These are phyloP conservation scores for Fundulus diaphanus DNA, from an alignment of 2,797 vertebrate species.

Conservation along the genomic window DNA sequence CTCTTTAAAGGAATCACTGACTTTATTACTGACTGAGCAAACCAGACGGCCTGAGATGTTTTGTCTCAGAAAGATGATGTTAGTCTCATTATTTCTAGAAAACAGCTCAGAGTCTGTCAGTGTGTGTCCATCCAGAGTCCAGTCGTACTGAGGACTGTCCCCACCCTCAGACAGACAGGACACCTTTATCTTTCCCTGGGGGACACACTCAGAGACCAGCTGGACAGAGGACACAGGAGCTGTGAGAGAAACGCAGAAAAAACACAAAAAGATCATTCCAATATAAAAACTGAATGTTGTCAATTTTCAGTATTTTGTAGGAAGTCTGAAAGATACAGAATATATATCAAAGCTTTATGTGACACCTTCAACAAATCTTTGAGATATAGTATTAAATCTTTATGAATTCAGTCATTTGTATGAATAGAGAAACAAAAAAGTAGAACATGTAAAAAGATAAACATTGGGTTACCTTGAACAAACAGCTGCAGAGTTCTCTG, in stretches of 20 bases:
- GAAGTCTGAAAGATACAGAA: background rate
- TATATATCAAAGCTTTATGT: fast-evolving
- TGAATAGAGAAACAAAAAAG: no score
- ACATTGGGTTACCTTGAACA: background rate
- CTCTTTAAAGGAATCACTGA: fast-evolving
- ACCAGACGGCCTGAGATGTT: slow-evolving; percentile 26
- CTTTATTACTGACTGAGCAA: slow-evolving; percentile 48
- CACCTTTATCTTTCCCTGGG: slow-evolving; percentile 28
- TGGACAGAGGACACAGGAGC: slow-evolving; percentile 23
- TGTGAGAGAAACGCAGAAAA: slow-evolving; percentile 15
- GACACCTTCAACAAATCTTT: no score
- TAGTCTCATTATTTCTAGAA: slow-evolving; percentile 15
- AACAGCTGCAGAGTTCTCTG: background rate
- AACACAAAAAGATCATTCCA: no score
- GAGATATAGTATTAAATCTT: no score
- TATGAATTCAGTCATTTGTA: no score
- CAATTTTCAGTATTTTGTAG: background rate
- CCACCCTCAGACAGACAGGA: slow-evolving; percentile 59
- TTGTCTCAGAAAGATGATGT: slow-evolving; percentile 52
- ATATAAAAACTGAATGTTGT: no score
- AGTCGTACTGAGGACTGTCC: slow-evolving; percentile 59
- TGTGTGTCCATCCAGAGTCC: slow-evolving; percentile 57
- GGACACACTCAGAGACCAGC: slow-evolving; percentile 16
- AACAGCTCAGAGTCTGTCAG: slow-evolving; percentile 48
- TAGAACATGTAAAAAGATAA: background rate